Conservation (phyloP, 2,888 invertebrate genomes). For the Entomobrya proxima region DNA sequence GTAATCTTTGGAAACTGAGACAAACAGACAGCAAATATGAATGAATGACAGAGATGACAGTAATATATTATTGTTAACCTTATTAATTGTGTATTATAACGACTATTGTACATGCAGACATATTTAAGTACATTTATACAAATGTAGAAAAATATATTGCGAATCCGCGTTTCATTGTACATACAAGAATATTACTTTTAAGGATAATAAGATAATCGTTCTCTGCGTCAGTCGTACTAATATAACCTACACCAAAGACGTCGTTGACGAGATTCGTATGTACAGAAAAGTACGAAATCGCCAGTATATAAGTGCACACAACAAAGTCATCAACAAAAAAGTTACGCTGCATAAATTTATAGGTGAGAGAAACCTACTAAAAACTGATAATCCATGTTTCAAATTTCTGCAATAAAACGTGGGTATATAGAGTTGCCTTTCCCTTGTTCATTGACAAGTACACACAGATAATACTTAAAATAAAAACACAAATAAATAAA, state of each 20-base stretch:
- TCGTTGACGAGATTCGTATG: background rate
- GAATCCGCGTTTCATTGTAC: too few species aligned
- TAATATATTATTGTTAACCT: too few species aligned
- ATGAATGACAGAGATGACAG: too few species aligned
- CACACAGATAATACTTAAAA: conserved; percentile 31
- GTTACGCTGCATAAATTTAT: background rate
- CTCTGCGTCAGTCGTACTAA: background rate
- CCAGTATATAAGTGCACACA: background rate
- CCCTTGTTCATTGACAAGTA: conserved; percentile 63
- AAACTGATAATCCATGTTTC: conserved; percentile 50
- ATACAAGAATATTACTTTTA: background rate
- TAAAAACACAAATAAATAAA: background rate
- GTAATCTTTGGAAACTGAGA: too few species aligned
- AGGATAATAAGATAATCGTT: background rate
- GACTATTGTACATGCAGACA: background rate
- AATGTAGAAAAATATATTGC: too few species aligned
- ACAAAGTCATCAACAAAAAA: background rate
- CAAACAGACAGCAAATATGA: background rate
- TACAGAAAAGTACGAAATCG: background rate
- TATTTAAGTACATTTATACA: background rate
- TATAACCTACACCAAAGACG: conserved; percentile 1
- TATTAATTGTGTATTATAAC: too few species aligned
- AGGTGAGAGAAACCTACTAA: background rate
- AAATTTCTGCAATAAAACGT: conserved; percentile 55
- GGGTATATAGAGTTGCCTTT: conserved; percentile 63